phyloP scores from a whole-genome alignment of 2,797 vertebrate genomes.

The Gymnodraco acuticeps region DNA sequence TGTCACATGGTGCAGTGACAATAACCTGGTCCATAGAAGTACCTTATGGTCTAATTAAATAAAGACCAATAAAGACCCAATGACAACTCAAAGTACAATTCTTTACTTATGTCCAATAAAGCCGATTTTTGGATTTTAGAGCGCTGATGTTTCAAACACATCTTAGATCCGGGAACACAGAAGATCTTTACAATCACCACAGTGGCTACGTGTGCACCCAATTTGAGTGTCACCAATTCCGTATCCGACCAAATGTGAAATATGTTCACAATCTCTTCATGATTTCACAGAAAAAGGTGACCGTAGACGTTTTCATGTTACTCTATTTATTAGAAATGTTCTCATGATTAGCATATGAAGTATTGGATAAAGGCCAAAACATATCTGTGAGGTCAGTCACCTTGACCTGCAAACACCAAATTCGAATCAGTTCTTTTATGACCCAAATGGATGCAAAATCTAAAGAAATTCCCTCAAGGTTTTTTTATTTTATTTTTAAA shows the following conservation, averaged over 20 bases:
- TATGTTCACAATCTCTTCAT: not conserved
- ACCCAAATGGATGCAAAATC: too few relatives aligned
- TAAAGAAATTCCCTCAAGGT: too few relatives aligned
- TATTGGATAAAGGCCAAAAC: not conserved
- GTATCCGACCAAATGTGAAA: not conserved
- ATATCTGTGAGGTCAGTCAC: not conserved
- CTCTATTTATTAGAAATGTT: not conserved
- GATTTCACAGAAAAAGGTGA: not conserved
- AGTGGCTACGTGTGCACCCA: not conserved
- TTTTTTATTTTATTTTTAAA: too few relatives aligned
- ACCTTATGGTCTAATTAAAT: too few relatives aligned
- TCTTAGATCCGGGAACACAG: not conserved
- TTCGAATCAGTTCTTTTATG: too few relatives aligned
- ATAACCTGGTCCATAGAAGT: too few relatives aligned
- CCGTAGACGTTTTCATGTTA: not conserved
- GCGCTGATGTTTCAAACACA: too few relatives aligned
- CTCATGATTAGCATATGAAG: not conserved
- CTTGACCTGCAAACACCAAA: too few relatives aligned
- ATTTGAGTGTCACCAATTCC: not conserved
- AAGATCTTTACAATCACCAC: not conserved
- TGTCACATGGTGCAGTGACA: not conserved
- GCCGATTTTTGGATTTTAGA: too few relatives aligned
- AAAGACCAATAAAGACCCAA: too few relatives aligned
- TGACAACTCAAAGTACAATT: too few relatives aligned
- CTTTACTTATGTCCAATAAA: too few relatives aligned